These are phyloP conservation scores for Stichodactyla helianthus DNA, from an alignment of 64 coral and sea anemone genomes.

Conservation along the genomic window DNA sequence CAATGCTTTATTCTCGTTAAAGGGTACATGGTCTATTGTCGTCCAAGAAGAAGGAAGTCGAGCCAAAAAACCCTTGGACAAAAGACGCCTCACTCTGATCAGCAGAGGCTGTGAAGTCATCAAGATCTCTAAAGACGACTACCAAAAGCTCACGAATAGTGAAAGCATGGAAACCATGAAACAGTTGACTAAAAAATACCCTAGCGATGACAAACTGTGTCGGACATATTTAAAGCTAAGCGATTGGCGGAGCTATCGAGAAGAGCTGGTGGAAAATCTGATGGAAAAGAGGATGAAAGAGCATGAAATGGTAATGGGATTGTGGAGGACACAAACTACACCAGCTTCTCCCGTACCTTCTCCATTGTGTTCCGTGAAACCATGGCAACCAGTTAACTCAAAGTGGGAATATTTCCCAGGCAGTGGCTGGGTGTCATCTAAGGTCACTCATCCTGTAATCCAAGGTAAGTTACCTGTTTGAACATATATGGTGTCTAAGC, in stretches of 20 bases:
- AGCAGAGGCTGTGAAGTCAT: constrained; percentile 78
- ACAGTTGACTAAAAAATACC: constrained; percentile 47
- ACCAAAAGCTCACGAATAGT: constrained; percentile 47
- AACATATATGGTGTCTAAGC: no score
- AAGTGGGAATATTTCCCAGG: constrained; percentile 73
- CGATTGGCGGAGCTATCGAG: constrained; percentile 79
- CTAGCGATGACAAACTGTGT: constrained; percentile 58
- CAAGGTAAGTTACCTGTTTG: constrained; percentile 33
- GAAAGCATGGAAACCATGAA: constrained; percentile 45
- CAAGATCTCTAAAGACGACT: constrained; percentile 67
- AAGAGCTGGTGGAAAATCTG: constrained; percentile 80
- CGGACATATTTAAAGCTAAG: constrained; percentile 67
- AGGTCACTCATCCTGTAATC: constrained; percentile 32
- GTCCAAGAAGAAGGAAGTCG: constrained; percentile 16
- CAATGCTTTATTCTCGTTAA: neutral
- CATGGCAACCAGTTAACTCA: constrained; percentile 39
- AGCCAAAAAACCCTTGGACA: neutral
- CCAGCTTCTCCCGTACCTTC: constrained; percentile 62
- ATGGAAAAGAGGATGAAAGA: constrained; percentile 44
- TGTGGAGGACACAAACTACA: constrained; percentile 34
- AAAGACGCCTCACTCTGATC: constrained; percentile 61
- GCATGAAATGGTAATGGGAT: constrained; percentile 61
- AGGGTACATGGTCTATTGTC: constrained; percentile 49
- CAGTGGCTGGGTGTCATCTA: constrained; percentile 40
- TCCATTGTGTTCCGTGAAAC: constrained; percentile 63